Percentiles rank a stretch among this genome's conserved stretches.
phyloP scores from a whole-genome alignment of 2,888 invertebrate species.

The Cactoblastis cactorum region DNA sequence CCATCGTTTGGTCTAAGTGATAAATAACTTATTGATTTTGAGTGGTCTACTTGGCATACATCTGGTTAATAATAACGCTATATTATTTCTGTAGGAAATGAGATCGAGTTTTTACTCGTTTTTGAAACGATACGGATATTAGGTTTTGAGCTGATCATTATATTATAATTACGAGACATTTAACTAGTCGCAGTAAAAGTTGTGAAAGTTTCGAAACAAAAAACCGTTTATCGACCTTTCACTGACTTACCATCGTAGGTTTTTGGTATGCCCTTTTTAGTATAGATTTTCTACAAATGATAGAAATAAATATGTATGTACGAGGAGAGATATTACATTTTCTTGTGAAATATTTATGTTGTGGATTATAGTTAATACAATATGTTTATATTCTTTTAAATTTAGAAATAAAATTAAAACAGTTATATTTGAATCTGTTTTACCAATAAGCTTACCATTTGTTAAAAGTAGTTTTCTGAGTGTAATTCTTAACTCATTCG shows the following conservation, averaged over 20 bases:
- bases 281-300: background rate
- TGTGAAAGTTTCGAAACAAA: conserved; percentile 8
- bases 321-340: no score
- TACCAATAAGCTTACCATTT: no score
- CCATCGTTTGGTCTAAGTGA: no score
- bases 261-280: background rate
- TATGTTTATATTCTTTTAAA: no score
- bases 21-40: no score
- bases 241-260: background rate
- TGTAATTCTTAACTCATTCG: no score
- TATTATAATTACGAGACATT: conserved; percentile 4
- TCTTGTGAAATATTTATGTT: no score
- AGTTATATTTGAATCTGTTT: no score
- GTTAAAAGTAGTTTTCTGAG: no score
- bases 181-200: conserved; percentile 1
- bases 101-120: background rate
- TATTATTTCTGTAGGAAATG: background rate
- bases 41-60: background rate
- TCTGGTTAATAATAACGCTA: background rate
- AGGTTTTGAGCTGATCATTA: background rate
- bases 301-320: no score
- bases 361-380: no score
- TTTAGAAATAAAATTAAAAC: no score
- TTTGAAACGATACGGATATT: background rate
- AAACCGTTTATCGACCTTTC: background rate